Evolutionary conservation across 1,140 invertebrate species (phyloP).

Genomic region (Procambarus virginalis): DNA sequence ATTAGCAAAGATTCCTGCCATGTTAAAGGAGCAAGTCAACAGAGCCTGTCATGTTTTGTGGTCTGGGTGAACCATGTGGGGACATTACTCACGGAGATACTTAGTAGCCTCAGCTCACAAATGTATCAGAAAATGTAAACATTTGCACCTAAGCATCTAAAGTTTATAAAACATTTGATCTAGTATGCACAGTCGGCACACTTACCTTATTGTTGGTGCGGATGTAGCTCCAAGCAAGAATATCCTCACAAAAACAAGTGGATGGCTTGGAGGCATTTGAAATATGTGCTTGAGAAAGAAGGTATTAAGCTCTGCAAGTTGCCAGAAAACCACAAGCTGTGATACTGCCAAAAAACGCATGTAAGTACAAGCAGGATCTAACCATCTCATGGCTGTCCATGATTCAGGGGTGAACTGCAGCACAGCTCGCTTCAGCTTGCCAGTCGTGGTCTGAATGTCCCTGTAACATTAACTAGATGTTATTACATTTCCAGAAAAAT

Average conservation of each 20-base stretch:
- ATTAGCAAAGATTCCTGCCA: too few species aligned
- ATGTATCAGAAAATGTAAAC: too few species aligned
- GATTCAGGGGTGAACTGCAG: constrained; percentile 97
- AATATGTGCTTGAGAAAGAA: constrained; percentile 99
- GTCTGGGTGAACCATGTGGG: too few species aligned
- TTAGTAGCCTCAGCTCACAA: too few species aligned
- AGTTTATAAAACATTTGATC: background rate
- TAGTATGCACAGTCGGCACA: background rate
- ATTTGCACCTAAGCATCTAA: too few species aligned
- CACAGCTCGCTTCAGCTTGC: constrained; percentile 96
- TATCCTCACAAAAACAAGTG: constrained; percentile 90
- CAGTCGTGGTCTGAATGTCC: constrained; percentile 95
- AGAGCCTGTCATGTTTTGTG: too few species aligned
- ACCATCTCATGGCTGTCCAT: constrained; percentile 96
- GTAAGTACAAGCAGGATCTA: constrained; percentile 95
- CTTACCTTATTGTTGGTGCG: constrained; percentile 91
- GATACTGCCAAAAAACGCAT: constrained; percentile 95
- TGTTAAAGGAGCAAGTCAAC: too few species aligned
- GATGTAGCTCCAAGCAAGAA: constrained; percentile 94
- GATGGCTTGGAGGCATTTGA: constrained; percentile 96
- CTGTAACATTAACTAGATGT: constrained; percentile 75
- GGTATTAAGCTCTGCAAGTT: constrained; percentile 97
- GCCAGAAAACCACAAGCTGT: constrained; percentile 97
- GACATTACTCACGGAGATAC: too few species aligned
- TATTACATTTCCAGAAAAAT: too few species aligned